Percentiles rank a stretch among this genome's conserved stretches.
Evolutionary conservation across 2,113 vertebrate genomes (phyloP).

Genomic region (Ardeotis arabs): DNA sequence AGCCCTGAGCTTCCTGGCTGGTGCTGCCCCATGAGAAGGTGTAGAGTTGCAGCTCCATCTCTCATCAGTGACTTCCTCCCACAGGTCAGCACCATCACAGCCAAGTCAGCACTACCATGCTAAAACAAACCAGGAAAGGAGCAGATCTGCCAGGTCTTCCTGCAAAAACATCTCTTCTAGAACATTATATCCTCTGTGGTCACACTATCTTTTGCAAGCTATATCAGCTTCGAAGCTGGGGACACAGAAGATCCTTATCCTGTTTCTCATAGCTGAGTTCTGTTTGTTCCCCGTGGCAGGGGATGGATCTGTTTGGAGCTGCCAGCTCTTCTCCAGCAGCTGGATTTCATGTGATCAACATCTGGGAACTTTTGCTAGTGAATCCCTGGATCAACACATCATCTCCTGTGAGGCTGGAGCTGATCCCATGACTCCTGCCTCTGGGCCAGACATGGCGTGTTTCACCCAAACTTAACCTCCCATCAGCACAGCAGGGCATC

Average conservation of each 20-base stretch:
- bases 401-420: not conserved
- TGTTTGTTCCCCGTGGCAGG: not conserved
- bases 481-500: not conserved
- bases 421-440: not conserved
- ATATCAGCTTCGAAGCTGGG: not conserved
- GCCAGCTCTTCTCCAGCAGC: not conserved
- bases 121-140: not conserved
- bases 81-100: fast-evolving
- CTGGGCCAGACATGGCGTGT: not conserved
- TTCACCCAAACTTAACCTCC: not conserved
- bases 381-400: not conserved
- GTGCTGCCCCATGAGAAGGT: not conserved
- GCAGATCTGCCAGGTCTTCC: not conserved
- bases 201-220: not conserved
- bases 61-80: not conserved
- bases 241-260: not conserved
- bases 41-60: not conserved
- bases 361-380: not conserved
- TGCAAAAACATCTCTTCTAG: not conserved
- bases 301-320: not conserved
- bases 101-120: fast-evolving
- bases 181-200: not conserved
- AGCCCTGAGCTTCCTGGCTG: not conserved
- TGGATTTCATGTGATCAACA: not conserved
- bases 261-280: not conserved